Evolutionary conservation across 2,888 invertebrate species (phyloP).

Genomic region (Timandra comae): DNA sequence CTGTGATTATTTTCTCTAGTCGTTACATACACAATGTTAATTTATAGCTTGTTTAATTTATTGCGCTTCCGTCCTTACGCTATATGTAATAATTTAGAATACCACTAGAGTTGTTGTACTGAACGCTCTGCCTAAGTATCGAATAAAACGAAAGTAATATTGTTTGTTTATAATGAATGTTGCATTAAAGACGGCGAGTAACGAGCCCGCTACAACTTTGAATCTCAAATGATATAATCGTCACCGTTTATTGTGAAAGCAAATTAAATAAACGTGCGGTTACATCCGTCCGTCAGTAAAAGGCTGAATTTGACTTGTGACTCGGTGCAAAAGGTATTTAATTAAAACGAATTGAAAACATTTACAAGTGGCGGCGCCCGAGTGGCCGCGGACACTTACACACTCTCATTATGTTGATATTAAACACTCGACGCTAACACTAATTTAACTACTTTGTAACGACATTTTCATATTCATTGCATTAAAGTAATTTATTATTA

Average conservation of each 20-base stretch:
- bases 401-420: no score
- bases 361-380: no score
- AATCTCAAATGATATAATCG: conserved; percentile 3
- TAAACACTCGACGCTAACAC: no score
- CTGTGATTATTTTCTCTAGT: conserved; percentile 10
- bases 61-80: conserved; percentile 44
- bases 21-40: no score
- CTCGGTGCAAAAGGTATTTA: conserved; percentile 25
- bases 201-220: background rate
- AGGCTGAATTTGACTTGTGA: conserved; percentile 35
- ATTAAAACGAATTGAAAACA: conserved; percentile 21
- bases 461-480: conserved; percentile 8
- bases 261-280: conserved; percentile 35
- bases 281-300: conserved; percentile 46
- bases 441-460: conserved; percentile 15
- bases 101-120: conserved; percentile 15
- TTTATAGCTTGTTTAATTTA: conserved; percentile 25
- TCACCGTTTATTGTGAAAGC: conserved; percentile 22
- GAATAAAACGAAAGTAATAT: background rate
- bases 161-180: background rate
- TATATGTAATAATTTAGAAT: conserved; percentile 18
- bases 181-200: background rate
- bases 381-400: no score
- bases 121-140: conserved; percentile 1
- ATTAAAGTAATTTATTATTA: conserved; percentile 1